Conservation (phyloP, 2,888 invertebrate species). For the Mimachlamys varia region DNA sequence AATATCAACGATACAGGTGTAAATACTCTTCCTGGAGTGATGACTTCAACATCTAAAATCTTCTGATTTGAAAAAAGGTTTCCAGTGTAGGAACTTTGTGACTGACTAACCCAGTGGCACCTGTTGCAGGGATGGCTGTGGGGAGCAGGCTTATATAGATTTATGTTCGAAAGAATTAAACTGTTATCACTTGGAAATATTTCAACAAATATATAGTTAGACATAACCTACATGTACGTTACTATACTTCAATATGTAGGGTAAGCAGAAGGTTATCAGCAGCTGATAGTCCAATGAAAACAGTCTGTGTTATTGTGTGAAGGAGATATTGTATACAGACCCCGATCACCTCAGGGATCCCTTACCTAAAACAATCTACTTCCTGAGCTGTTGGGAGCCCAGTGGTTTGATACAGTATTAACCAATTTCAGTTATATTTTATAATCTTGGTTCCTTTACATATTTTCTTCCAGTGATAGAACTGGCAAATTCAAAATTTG, state of each 20-base stretch:
- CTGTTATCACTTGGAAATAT: constrained; percentile 34
- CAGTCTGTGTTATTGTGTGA: constrained; percentile 28
- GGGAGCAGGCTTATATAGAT: constrained; percentile 28
- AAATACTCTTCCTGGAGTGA: neutral
- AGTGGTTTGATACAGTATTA: neutral
- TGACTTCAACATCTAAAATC: neutral
- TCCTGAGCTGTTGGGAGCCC: neutral
- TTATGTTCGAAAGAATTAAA: constrained; percentile 28
- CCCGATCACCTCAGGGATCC: neutral
- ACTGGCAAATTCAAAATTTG: too few species aligned
- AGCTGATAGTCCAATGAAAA: constrained; percentile 25
- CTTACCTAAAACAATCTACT: neutral
- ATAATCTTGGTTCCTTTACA: neutral
- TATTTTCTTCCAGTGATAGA: neutral
- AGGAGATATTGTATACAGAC: constrained; percentile 23
- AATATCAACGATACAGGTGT: neutral
- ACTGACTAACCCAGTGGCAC: constrained; percentile 16
- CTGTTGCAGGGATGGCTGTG: neutral
- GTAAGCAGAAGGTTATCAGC: constrained; percentile 6
- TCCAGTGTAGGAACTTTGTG: neutral
- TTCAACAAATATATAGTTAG: neutral
- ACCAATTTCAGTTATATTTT: neutral
- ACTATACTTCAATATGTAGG: constrained; percentile 6
- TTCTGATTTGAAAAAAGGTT: neutral
- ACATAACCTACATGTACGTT: constrained; percentile 26